phyloP scores from a whole-genome alignment of 2,888 invertebrate species.

The Melolontha melolontha region DNA sequence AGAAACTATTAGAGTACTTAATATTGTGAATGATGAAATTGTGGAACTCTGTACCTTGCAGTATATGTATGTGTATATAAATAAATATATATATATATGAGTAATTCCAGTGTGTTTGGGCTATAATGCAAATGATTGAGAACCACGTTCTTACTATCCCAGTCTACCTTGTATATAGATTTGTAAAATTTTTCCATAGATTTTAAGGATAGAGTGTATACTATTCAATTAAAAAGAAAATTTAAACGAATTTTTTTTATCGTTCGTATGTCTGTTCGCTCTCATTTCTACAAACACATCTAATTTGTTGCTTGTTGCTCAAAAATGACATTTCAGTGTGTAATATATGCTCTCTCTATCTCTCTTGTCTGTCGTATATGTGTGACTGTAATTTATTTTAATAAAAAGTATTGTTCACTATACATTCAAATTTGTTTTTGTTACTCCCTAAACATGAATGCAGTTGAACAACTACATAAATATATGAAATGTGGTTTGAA shows the following conservation, averaged over 20 bases:
- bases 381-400: conserved; percentile 69
- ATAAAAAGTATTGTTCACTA: conserved; percentile 65
- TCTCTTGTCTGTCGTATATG: conserved; percentile 63
- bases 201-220: conserved; percentile 66
- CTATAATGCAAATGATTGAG: conserved; percentile 25
- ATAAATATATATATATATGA: conserved; percentile 16
- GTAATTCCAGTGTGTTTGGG: conserved; percentile 62
- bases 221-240: conserved; percentile 56
- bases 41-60: conserved; percentile 64
- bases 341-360: conserved; percentile 58
- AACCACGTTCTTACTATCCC: conserved; percentile 52
- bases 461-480: background rate
- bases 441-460: background rate
- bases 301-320: conserved; percentile 67
- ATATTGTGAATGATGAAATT: conserved; percentile 39
- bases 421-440: conserved; percentile 13
- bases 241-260: conserved; percentile 41
- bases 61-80: conserved; percentile 40
- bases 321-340: conserved; percentile 63
- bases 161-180: conserved; percentile 56
- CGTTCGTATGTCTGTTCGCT: conserved; percentile 48
- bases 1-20: conserved; percentile 38
- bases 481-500: no score
- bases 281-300: conserved; percentile 60
- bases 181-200: conserved; percentile 65